Evolutionary conservation across 2,113 vertebrate species (phyloP), one percentile per base, ranked within the genome.

Genomic region (Uria aalge): DNA sequence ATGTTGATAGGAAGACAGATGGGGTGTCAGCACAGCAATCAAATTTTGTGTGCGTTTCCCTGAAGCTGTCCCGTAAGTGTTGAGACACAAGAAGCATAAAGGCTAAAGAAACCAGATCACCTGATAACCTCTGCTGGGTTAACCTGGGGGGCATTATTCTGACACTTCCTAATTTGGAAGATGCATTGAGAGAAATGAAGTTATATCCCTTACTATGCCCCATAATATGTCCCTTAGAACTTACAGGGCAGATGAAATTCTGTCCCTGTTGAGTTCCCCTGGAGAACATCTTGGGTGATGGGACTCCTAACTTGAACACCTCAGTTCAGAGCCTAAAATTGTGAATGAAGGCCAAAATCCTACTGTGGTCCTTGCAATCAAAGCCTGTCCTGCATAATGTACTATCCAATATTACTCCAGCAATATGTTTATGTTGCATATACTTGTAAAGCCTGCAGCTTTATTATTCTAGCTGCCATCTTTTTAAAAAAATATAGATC

Each of bases 391-490:
- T 91, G 82, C 20, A 23, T 55, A 69, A 72, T 43, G 59, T 63
- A 55, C 15, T 52, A 83, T 52, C 30, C 64, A 66, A 30, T 80
- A 75, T 76, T 41, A 91, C 91, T 90, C 78, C 72, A 88, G 87
- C 73, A 93, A 62, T 38, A 27, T 66, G 23, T 94, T 94, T 96
- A 94, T 14, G 3, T 69, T 91, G 43, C 79, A 77, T 82, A 38
- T 66, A 48, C 56, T 94, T 52, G 71, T 90, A 87, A 97, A 75
- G 24, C 47, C 68, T 67, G 91, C 55, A 88, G 36, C 41, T 95
- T 97, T 95, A 66, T 97, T 97, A 90, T 96, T 97, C 76, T 93
- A 95, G 76, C 75, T 78, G 87, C 91, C 88, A 84, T 93, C 12
- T 78, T 90, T 36, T 69, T 41, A 13, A 80, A 80, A 89, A 84